Evolutionary conservation across 2,113 vertebrate genomes (phyloP).

Genomic region (Alethe diademata): DNA sequence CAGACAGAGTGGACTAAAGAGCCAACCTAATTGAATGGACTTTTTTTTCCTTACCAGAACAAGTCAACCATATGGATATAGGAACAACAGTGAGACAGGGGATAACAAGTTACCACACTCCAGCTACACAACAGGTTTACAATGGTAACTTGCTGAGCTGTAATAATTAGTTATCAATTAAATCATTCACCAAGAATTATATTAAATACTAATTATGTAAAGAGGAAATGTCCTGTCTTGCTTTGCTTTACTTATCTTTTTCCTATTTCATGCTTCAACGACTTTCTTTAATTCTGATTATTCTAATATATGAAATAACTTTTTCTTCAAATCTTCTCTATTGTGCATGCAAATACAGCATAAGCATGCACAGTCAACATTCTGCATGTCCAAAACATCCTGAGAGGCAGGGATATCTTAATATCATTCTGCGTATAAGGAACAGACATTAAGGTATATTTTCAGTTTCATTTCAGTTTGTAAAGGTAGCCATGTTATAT

Average conservation of each 20-base stretch:
- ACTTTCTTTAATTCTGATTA: background rate
- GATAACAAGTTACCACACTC: background rate
- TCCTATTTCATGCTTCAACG: background rate
- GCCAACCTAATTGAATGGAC: background rate
- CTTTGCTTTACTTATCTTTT: background rate
- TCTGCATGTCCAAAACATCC: background rate
- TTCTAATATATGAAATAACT: background rate
- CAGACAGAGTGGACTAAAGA: background rate
- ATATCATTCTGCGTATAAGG: background rate
- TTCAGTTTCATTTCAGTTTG: background rate
- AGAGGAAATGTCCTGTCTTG: background rate
- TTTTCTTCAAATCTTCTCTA: background rate
- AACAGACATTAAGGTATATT: background rate
- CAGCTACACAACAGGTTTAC: background rate
- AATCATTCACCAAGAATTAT: background rate
- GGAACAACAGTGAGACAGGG: background rate
- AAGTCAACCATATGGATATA: background rate
- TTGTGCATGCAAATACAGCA: background rate
- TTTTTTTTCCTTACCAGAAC: background rate
- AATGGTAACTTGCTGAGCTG: background rate
- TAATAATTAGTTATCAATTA: background rate
- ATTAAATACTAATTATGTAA: background rate
- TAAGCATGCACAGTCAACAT: background rate
- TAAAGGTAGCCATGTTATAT: background rate
- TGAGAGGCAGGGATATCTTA: background rate